These are phyloP conservation scores for Yponomeuta malinellus DNA, from an alignment of 2,888 invertebrate genomes.

Conservation along the genomic window DNA sequence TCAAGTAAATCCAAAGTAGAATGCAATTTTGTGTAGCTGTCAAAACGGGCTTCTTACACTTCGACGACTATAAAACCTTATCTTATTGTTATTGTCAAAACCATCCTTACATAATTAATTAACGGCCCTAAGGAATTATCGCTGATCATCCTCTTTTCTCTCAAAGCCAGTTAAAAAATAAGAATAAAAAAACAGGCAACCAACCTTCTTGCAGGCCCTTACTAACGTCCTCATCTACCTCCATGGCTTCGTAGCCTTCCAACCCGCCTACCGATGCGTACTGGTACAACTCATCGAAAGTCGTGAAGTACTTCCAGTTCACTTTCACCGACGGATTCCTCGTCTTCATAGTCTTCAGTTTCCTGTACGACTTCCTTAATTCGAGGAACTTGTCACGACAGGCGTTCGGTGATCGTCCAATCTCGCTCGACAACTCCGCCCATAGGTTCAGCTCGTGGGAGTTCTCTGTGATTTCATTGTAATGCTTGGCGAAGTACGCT, in stretches of 20 bases:
- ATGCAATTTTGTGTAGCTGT: too few relatives aligned
- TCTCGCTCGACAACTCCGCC: constrained; percentile 34
- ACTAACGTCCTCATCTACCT: constrained; percentile 17
- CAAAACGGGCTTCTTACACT: too few relatives aligned
- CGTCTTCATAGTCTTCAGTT: constrained; percentile 52
- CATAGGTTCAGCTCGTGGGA: constrained; percentile 39
- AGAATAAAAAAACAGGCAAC: constrained; percentile 5
- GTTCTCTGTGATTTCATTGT: constrained; percentile 36
- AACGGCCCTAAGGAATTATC: too few relatives aligned
- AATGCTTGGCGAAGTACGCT: constrained; percentile 43
- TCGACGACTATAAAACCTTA: too few relatives aligned
- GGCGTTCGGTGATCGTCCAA: constrained; percentile 37
- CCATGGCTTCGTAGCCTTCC: constrained; percentile 19
- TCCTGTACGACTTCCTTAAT: constrained; percentile 55
- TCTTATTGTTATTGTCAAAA: too few relatives aligned
- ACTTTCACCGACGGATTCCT: constrained; percentile 54
- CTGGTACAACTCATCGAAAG: constrained; percentile 50
- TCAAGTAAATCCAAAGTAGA: too few relatives aligned
- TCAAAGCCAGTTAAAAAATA: not conserved
- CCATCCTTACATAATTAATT: too few relatives aligned
- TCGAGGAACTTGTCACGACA: constrained; percentile 58
- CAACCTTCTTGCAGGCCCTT: constrained; percentile 18
- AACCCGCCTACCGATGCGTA: constrained; percentile 22
- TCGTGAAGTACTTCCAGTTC: constrained; percentile 58
- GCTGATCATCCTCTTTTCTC: too few relatives aligned